A percentile compares a stretch with the other conserved stretches of the same genome.
Conservation (phyloP, 2,888 invertebrate species). For the Meganola albula region DNA sequence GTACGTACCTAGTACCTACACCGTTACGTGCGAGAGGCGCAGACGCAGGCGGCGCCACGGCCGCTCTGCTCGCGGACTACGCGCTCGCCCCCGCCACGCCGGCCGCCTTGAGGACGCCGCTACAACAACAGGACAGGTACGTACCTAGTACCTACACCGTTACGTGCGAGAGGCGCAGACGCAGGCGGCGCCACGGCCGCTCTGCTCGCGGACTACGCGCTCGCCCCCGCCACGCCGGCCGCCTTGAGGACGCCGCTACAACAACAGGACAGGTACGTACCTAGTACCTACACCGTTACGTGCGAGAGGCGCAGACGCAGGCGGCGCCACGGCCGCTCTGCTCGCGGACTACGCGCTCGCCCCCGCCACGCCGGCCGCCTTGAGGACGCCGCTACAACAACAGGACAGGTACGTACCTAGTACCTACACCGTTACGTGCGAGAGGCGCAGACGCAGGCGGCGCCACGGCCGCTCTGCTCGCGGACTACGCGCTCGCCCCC, state of each 20-base stretch:
- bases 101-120: neutral
- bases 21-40: neutral
- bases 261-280: neutral
- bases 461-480: slow-evolving; percentile 82
- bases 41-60: neutral
- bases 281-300: neutral
- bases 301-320: neutral
- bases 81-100: neutral
- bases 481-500: slow-evolving; percentile 49
- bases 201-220: slow-evolving; percentile 65
- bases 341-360: slow-evolving; percentile 65
- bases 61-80: neutral
- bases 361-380: neutral
- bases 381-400: neutral
- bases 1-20: neutral
- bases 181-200: neutral
- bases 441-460: neutral
- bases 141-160: neutral
- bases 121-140: neutral
- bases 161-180: neutral
- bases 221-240: neutral
- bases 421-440: neutral
- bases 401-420: neutral
- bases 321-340: neutral
- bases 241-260: neutral